Evolutionary conservation across 2,113 vertebrate genomes (phyloP).

Genomic region (Tauraco erythrolophus): DNA sequence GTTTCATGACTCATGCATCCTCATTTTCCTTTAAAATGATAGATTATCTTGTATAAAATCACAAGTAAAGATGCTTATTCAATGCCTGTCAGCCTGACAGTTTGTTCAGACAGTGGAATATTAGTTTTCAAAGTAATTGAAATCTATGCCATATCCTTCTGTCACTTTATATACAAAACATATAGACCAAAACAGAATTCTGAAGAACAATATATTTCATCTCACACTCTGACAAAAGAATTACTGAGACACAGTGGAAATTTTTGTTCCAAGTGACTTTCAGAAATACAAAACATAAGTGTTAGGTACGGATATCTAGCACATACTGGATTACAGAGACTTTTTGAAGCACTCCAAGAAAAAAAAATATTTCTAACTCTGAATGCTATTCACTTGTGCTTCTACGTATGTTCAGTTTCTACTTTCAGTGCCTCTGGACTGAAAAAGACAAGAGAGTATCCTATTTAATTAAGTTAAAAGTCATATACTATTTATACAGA

Average conservation of each 20-base stretch:
- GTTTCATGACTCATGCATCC: slow-evolving; percentile 15
- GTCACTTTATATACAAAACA: slow-evolving; percentile 38
- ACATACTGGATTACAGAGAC: not conserved
- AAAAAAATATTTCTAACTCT: not conserved
- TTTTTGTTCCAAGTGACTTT: slow-evolving; percentile 15
- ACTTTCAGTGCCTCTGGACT: not conserved
- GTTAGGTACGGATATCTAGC: not conserved
- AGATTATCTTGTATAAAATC: slow-evolving; percentile 40
- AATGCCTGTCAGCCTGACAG: not conserved
- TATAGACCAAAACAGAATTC: slow-evolving; percentile 20
- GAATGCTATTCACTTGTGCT: not conserved
- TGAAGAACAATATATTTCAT: slow-evolving; percentile 20
- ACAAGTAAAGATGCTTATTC: slow-evolving; percentile 55
- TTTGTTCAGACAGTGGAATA: slow-evolving; percentile 35
- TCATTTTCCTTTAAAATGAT: slow-evolving; percentile 62
- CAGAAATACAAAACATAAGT: not conserved
- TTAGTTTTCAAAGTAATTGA: slow-evolving; percentile 43
- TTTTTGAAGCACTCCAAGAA: not conserved
- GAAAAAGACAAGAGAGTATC: not conserved
- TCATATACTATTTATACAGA: not conserved
- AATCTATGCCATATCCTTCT: slow-evolving; percentile 16
- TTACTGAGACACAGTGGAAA: not conserved
- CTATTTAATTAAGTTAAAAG: not conserved
- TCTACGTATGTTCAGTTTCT: not conserved
- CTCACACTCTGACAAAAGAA: not conserved